phyloP scores from a whole-genome alignment of 2,797 vertebrate species.

The Natrix natrix region DNA sequence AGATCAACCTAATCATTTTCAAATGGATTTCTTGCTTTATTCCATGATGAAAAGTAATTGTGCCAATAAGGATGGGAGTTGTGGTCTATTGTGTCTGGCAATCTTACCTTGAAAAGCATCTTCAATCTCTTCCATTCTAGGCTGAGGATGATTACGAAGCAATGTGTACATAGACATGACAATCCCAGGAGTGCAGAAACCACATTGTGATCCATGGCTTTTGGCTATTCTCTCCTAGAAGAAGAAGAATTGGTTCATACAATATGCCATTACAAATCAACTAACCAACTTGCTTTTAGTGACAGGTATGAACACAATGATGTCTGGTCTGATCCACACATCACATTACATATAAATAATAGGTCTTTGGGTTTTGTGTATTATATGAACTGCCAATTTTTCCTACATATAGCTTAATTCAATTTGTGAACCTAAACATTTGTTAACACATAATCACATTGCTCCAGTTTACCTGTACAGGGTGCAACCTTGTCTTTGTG shows the following conservation, averaged over 20 bases:
- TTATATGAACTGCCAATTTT: background rate
- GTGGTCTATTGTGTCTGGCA: background rate
- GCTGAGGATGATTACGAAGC: constrained; percentile 80
- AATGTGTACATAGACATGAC: constrained; percentile 96
- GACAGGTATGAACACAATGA: background rate
- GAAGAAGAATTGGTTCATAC: background rate
- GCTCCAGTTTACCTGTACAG: constrained; percentile 75
- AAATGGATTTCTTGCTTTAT: background rate
- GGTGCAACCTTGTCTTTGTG: constrained; percentile 79
- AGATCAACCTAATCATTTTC: background rate
- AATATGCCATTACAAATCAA: background rate
- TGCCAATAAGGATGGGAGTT: background rate
- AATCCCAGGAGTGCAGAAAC: constrained; percentile 94
- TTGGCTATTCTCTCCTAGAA: constrained; percentile 87
- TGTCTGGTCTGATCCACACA: background rate
- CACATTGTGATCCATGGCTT: constrained; percentile 93
- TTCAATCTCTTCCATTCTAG: constrained; percentile 82
- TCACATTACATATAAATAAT: background rate
- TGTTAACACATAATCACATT: background rate
- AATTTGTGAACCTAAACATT: background rate
- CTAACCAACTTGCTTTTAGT: background rate
- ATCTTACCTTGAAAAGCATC: constrained; percentile 89
- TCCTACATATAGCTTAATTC: background rate
- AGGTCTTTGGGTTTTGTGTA: background rate
- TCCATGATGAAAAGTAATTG: background rate